Evolutionary conservation across 2,888 invertebrate species (phyloP).

Genomic region (Hirtodrosophila cameraria): DNA sequence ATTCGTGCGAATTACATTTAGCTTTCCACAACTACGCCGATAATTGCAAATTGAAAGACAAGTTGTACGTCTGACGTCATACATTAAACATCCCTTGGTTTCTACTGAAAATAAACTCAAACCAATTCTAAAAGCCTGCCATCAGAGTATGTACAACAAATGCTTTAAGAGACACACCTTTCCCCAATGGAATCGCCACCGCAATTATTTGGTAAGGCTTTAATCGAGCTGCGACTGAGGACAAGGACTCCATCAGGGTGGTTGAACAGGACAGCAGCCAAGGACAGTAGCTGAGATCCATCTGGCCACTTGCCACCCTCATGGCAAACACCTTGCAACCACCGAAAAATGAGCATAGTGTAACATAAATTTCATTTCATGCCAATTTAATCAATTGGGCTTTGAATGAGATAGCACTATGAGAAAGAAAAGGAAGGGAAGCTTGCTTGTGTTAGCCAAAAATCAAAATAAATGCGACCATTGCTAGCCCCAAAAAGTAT

Average conservation of each 20-base stretch:
- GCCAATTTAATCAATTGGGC: conserved; percentile 79
- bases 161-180: conserved; percentile 40
- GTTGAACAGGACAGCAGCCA: neutral
- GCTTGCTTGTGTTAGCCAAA: conserved; percentile 9
- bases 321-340: conserved; percentile 56
- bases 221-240: conserved; percentile 21
- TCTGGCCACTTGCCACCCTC: conserved; percentile 34
- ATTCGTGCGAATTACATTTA: conserved; percentile 22
- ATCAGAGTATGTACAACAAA: neutral
- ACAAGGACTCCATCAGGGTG: conserved; percentile 10
- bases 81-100: conserved; percentile 30
- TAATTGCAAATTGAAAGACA: conserved; percentile 26
- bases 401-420: conserved; percentile 48
- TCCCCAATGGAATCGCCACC: conserved; percentile 19
- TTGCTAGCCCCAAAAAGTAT: conserved; percentile 29
- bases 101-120: neutral
- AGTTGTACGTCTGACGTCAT: conserved; percentile 25
- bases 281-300: conserved; percentile 22
- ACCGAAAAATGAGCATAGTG: conserved; percentile 44
- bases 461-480: conserved; percentile 49
- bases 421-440: neutral
- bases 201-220: conserved; percentile 32
- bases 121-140: conserved; percentile 4
- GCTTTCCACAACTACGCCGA: conserved; percentile 7
- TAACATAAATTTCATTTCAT: conserved; percentile 76